These are phyloP conservation scores for Anarsia innoxiella DNA, from an alignment of 2,888 invertebrate genomes.

Conservation along the genomic window DNA sequence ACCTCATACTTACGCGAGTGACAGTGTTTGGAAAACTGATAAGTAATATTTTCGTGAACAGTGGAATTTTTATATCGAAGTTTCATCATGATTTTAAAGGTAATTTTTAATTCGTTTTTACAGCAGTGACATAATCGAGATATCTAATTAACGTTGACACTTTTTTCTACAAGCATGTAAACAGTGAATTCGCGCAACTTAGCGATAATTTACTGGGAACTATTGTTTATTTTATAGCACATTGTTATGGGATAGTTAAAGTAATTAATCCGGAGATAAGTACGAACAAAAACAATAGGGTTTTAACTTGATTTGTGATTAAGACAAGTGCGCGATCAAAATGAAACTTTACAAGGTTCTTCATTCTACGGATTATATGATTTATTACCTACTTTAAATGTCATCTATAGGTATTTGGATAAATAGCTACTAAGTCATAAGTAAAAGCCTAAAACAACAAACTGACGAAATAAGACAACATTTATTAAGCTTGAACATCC, in stretches of 20 bases:
- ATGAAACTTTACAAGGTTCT: too few species aligned
- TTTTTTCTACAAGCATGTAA: too few species aligned
- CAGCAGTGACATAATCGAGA: too few species aligned
- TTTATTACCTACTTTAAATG: too few species aligned
- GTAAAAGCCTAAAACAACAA: too few species aligned
- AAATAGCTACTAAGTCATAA: too few species aligned
- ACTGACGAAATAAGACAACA: too few species aligned
- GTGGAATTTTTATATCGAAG: constrained; percentile 14
- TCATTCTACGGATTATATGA: too few species aligned
- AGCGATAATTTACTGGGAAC: constrained; percentile 24
- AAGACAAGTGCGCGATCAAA: constrained; percentile 3
- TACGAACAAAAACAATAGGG: constrained; percentile 3
- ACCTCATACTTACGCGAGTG: constrained; percentile 56
- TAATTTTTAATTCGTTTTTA: constrained; percentile 28
- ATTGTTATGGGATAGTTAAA: constrained; percentile 8
- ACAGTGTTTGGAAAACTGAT: constrained; percentile 33
- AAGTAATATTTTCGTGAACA: constrained; percentile 17
- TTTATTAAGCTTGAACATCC: too few species aligned
- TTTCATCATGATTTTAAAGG: constrained; percentile 39
- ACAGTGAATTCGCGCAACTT: constrained; percentile 38
- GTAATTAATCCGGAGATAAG: constrained; percentile 4
- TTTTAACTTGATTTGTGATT: constrained; percentile 5
- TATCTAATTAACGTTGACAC: too few species aligned
- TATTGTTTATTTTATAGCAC: constrained; percentile 12
- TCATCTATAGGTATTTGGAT: too few species aligned